Evolutionary conservation across 2,888 invertebrate genomes (phyloP).

Genomic region (Girardia tigrina): DNA sequence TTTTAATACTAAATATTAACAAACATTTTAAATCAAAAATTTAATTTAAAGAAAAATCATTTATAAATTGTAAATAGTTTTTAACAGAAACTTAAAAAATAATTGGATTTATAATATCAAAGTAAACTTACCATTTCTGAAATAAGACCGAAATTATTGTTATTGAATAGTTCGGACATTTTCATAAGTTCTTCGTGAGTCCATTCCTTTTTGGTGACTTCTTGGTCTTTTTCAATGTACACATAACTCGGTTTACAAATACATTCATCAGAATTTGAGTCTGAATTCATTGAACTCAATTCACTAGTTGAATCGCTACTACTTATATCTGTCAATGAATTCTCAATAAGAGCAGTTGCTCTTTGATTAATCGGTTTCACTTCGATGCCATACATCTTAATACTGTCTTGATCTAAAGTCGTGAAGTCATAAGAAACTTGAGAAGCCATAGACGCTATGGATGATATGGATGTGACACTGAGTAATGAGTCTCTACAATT

Average conservation of each 20-base stretch:
- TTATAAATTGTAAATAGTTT: too few relatives aligned
- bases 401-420: conserved; percentile 21
- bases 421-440: conserved; percentile 31
- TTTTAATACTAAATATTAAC: too few relatives aligned
- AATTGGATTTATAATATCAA: not conserved
- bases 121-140: not conserved
- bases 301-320: not conserved
- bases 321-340: conserved; percentile 4
- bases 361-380: conserved; percentile 24
- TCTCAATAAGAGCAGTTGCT: conserved; percentile 17
- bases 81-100: too few relatives aligned
- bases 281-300: not conserved
- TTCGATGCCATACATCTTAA: conserved; percentile 17
- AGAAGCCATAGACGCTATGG: not conserved
- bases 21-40: too few relatives aligned
- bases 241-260: not conserved
- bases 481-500: conserved; percentile 1
- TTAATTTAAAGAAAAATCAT: too few relatives aligned
- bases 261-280: not conserved
- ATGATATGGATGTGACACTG: not conserved
- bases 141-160: not conserved
- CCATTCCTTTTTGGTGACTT: not conserved
- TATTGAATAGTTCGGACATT: not conserved
- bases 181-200: not conserved
- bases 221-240: not conserved